Conservation (phyloP, 2,888 invertebrate genomes). For the Auanema freiburgensis region DNA sequence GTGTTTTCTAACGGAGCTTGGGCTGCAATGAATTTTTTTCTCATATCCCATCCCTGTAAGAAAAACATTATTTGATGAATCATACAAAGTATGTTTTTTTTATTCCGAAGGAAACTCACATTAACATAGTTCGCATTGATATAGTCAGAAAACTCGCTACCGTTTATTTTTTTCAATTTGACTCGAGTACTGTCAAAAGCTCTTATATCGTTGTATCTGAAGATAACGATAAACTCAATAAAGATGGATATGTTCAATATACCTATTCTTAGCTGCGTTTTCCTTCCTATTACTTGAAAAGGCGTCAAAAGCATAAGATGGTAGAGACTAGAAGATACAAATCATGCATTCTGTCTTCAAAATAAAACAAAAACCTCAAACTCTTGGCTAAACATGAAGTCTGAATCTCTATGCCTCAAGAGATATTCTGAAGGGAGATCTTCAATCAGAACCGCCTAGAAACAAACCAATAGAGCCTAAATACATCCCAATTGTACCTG, state of each 20-base stretch:
- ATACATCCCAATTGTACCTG: neutral
- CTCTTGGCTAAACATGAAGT: constrained; percentile 62
- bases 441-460: constrained; percentile 51
- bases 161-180: constrained; percentile 61
- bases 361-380: constrained; percentile 44
- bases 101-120: constrained; percentile 31
- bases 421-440: constrained; percentile 58
- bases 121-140: constrained; percentile 69
- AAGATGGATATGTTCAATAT: neutral
- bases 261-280: constrained; percentile 51
- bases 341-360: neutral
- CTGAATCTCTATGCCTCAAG: constrained; percentile 59
- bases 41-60: constrained; percentile 67
- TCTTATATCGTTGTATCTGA: constrained; percentile 68
- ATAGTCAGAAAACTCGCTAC: constrained; percentile 65
- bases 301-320: constrained; percentile 46
- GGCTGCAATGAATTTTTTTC: constrained; percentile 68
- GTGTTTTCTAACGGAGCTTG: constrained; percentile 69
- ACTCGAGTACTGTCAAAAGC: constrained; percentile 68
- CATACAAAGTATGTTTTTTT: no score
- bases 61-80: neutral
- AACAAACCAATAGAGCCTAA: neutral
- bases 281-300: constrained; percentile 55
- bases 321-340: constrained; percentile 43
- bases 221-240: neutral